Evolutionary conservation across 2,888 invertebrate genomes (phyloP), one percentile per base, ranked within the genome.

Genomic region (Hirtodrosophila confusa): DNA sequence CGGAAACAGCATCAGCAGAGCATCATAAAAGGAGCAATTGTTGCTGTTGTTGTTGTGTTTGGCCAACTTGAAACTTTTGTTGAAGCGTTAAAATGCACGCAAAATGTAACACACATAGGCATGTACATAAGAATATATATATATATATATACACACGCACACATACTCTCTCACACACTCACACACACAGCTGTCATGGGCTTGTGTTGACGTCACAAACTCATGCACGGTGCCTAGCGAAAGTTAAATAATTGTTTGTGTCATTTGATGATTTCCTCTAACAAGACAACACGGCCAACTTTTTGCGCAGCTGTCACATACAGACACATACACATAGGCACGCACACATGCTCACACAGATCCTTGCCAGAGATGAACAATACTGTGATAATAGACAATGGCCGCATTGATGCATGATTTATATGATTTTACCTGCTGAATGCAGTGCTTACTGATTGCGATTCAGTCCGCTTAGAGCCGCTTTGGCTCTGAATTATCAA

Each of bases 181-280:
- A 62, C 39, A 1, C n/a, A 11, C 45, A 49, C 69, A 78, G 76
- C 74, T 79, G 79, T 73, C 83, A 72, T 61, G 66, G 37, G 56
- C 54, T 66, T 71, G 31, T 43, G 50, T 37, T 75, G 86, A 86
- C 84, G 86, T 86, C 82, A 86, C 72, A 67, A 56, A 49, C 70
- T 77, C 85, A 84, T 80, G 78, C 85, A 82, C 75, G 58, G 35
- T 24, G 78, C 69, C 79, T 73, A 85, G 79, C 69, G 64, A 83
- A 87, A 83, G 86, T 87, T 83, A 87, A 83, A 83, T 83, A 83
- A 83, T 87, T 87, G 83, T 83, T 83, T 83, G 88, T 83, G 83
- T 85, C 88, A 87, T 85, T 86, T 83, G 83, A 82, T 83, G 88
- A 83, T 83, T 87, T 83, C 88, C 83, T 85, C 51, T 72, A 82